Evolutionary conservation across 2,888 invertebrate genomes (phyloP).

Genomic region (Caenorhabditis sp.): DNA sequence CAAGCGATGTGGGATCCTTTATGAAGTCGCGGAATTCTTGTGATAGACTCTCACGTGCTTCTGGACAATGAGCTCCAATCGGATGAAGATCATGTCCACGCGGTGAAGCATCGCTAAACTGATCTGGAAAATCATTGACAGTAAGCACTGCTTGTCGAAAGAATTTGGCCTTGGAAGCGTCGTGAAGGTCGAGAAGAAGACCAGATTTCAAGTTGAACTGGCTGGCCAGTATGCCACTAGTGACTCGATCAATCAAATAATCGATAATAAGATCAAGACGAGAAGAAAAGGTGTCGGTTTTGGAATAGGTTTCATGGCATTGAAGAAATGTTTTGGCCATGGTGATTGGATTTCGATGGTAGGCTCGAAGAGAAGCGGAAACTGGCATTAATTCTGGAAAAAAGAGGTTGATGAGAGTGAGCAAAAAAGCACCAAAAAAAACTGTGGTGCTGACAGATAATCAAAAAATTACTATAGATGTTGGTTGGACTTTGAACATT

Average conservation of each 20-base stretch:
- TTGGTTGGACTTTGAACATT: too few relatives aligned
- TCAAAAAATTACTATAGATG: too few relatives aligned
- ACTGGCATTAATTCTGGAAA: slow-evolving; percentile 41
- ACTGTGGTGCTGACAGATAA: too few relatives aligned
- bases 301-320: slow-evolving; percentile 16
- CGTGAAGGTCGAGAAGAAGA: slow-evolving; percentile 11
- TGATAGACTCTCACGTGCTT: slow-evolving; percentile 10
- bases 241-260: slow-evolving; percentile 25
- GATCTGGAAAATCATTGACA: slow-evolving; percentile 31
- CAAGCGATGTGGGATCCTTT: slow-evolving; percentile 50
- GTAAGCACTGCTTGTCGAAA: background rate
- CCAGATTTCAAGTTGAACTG: slow-evolving; percentile 11
- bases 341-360: slow-evolving; percentile 40
- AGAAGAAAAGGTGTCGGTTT: slow-evolving; percentile 1
- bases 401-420: background rate
- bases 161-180: slow-evolving; percentile 12
- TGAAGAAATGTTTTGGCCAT: slow-evolving; percentile 34
- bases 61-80: slow-evolving; percentile 40
- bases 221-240: slow-evolving; percentile 23
- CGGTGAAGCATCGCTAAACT: slow-evolving; percentile 25
- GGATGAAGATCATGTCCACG: slow-evolving; percentile 29
- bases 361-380: slow-evolving; percentile 26
- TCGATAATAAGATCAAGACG: slow-evolving; percentile 14
- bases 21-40: slow-evolving; percentile 41
- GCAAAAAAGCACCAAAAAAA: too few relatives aligned